A percentile compares a stretch with the other conserved stretches of the same genome.
Evolutionary conservation across 2,888 invertebrate species (phyloP).

Genomic region (Drosophila prolongata): DNA sequence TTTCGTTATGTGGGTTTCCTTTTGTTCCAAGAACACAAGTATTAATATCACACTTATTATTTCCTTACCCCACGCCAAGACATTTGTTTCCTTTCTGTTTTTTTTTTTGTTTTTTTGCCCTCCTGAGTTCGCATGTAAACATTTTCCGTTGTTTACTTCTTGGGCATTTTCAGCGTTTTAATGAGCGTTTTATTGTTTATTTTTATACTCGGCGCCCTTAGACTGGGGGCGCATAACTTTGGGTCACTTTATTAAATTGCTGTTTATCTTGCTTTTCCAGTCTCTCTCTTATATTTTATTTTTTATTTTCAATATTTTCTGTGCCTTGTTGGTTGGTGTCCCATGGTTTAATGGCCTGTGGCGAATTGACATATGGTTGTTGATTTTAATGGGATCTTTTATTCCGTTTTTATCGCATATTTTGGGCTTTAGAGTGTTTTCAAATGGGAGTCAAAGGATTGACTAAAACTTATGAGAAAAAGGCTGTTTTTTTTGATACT

Average conservation of each 20-base stretch:
- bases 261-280: slow-evolving; percentile 60
- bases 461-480: no score
- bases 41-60: slow-evolving; percentile 73
- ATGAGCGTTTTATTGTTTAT: slow-evolving; percentile 68
- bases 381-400: slow-evolving; percentile 62
- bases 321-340: slow-evolving; percentile 3
- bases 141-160: slow-evolving; percentile 51
- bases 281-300: slow-evolving; percentile 12
- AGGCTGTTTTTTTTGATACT: no score
- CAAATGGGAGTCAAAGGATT: slow-evolving; percentile 11
- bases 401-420: slow-evolving; percentile 31
- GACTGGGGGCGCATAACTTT: slow-evolving; percentile 36
- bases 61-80: slow-evolving; percentile 18
- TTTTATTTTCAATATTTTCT: slow-evolving; percentile 23
- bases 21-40: slow-evolving; percentile 41
- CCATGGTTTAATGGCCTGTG: slow-evolving; percentile 51
- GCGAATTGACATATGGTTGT: slow-evolving; percentile 62
- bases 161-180: slow-evolving; percentile 55
- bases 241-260: slow-evolving; percentile 58
- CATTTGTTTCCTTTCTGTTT: background rate
- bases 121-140: slow-evolving; percentile 23
- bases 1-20: slow-evolving; percentile 9
- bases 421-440: slow-evolving; percentile 3
- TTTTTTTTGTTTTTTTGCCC: slow-evolving; percentile 13
- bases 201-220: slow-evolving; percentile 51